These are phyloP conservation scores for Myotis planiceps DNA, from an alignment of 2,797 vertebrate species.

Conservation along the genomic window DNA sequence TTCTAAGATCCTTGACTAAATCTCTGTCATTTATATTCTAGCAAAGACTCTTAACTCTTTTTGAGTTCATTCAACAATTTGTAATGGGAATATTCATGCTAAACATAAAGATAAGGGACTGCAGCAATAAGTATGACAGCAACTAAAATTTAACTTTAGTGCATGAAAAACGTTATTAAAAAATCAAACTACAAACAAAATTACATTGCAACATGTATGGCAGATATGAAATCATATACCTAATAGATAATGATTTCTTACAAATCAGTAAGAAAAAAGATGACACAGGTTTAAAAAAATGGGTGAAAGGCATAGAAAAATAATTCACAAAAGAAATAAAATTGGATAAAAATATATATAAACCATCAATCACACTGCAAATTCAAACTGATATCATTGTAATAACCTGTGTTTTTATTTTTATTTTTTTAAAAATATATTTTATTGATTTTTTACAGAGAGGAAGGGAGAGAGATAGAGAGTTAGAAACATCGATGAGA, in stretches of 20 bases:
- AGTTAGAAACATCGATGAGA: too few species aligned
- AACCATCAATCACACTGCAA: neutral
- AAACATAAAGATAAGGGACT: neutral
- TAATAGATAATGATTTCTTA: neutral
- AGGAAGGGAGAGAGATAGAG: too few species aligned
- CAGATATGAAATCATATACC: neutral
- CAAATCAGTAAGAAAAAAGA: neutral
- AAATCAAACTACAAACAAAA: neutral
- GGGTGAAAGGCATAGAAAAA: neutral
- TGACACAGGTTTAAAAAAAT: neutral
- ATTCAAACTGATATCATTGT: neutral
- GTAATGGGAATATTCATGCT: neutral
- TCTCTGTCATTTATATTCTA: neutral
- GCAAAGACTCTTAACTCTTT: neutral
- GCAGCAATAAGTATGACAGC: neutral
- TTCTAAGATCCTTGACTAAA: neutral
- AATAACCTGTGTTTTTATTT: too few species aligned
- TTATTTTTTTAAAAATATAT: too few species aligned
- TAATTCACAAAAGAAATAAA: slow-evolving; percentile 7
- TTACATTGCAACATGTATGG: neutral
- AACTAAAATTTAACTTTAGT: neutral
- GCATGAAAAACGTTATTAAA: neutral
- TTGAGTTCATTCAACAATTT: neutral
- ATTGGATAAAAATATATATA: neutral
- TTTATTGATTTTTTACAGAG: too few species aligned